Base-by-base conservation (phyloP, 2,113 vertebrate species). In the Apteryx owenii region DNA sequence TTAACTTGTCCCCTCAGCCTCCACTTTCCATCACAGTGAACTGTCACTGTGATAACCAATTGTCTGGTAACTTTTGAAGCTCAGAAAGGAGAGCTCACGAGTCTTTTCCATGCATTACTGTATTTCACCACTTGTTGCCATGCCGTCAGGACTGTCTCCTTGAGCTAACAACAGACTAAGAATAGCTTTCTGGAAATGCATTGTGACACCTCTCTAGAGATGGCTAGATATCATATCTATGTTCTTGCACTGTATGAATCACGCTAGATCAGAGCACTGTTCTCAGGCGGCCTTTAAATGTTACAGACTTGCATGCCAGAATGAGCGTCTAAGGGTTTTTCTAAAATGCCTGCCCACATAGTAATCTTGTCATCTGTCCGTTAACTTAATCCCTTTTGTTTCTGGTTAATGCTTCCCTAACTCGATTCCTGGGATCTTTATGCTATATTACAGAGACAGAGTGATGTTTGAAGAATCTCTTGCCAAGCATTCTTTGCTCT, bases 391-490 rank as follows among this genome's bases (percentile, higher is more conserved):
- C 42, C 29, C 25, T 25, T 56, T 70, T 54, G 36, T 50, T 81
- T n/a, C 40, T 33, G 42, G 11, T 38, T 38, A 26, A 58, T 33
- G 56, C 25, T 16, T 44, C 22, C 82, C 69, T 66, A 38, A 56
- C 38, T 31, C 1, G 4, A 33, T 33, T 42, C 42, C 58, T 25
- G 31, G 18, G 36, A 19, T 51, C 84, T 58, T 77, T 31, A 8
- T 3, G n/a, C 31, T 51, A 0, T 7, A 10, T 22, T 19, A 44
- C 15, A 9, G 9, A 42, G 56, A 19, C 40, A 28, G 70, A 48
- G n/a, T 3, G 48, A 21, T 26, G 40, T 4, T 15, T 44, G 9
- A 10, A 1, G 5, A n/a, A 21, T 33, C 1, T 5, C 4, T 60
- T 71, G 71, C 65, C 26, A 51, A 58, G 25, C 5, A 4, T 20